Conservation (phyloP, 2,888 invertebrate genomes). For the Acanthoscelides obtectus region DNA sequence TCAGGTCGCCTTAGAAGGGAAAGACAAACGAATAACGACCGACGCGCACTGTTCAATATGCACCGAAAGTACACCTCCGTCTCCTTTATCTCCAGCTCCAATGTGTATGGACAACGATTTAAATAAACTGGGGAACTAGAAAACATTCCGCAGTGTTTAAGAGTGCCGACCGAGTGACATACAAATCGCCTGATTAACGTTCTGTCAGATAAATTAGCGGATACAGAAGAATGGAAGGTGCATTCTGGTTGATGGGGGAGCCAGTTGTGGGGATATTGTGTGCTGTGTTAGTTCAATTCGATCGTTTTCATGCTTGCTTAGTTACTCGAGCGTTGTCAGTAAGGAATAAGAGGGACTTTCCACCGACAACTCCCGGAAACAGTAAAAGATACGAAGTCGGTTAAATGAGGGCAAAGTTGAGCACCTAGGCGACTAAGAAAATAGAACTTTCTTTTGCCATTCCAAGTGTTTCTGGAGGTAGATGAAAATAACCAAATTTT, state of each 20-base stretch:
- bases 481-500: no score
- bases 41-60: conserved; percentile 28
- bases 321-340: no score
- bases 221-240: neutral
- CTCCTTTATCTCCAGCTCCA: conserved; percentile 38
- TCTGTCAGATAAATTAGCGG: conserved; percentile 8
- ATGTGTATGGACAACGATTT: conserved; percentile 38
- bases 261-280: no score
- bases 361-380: no score
- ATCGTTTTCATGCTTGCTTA: no score
- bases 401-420: no score
- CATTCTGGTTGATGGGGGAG: neutral
- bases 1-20: neutral
- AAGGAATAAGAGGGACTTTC: no score
- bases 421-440: no score
- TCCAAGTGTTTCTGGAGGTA: no score
- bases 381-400: no score
- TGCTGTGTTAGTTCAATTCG: no score
- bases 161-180: conserved; percentile 34
- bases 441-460: no score
- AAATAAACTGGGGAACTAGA: conserved; percentile 36
- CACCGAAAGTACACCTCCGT: conserved; percentile 32
- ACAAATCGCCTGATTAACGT: conserved; percentile 39
- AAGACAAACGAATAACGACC: conserved; percentile 1
- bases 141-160: conserved; percentile 37